Evolutionary conservation across 92 coral and sea anemone genomes (phyloP).

Genomic region (Porites lobata): DNA sequence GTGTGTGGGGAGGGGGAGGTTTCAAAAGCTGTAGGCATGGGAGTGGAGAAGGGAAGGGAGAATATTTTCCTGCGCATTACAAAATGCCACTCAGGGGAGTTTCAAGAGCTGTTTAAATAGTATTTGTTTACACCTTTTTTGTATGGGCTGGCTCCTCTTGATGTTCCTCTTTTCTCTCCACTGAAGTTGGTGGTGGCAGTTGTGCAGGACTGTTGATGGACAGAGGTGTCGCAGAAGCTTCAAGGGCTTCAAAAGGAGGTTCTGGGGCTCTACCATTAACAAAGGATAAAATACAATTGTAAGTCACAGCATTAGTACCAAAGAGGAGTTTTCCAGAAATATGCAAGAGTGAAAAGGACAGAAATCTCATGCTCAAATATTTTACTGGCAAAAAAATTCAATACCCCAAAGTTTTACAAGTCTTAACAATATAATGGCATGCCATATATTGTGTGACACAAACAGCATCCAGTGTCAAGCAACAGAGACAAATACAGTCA

Average conservation of each 20-base stretch:
- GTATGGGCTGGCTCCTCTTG: background rate
- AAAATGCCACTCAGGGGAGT: too few species aligned
- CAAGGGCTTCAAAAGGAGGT: conserved; percentile 80
- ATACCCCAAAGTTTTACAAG: too few species aligned
- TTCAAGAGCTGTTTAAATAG: background rate
- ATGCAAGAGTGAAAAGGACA: too few species aligned
- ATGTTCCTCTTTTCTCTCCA: conserved; percentile 38
- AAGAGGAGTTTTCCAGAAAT: too few species aligned
- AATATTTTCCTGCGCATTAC: background rate
- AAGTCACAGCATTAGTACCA: background rate
- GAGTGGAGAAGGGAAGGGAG: background rate
- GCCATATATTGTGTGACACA: too few species aligned
- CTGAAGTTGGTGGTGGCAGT: conserved; percentile 29
- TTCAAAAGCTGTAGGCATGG: background rate
- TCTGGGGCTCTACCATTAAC: conserved; percentile 75
- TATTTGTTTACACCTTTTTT: conserved; percentile 5
- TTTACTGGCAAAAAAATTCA: too few species aligned
- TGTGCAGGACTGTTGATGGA: conserved; percentile 79
- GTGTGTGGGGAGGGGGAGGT: background rate
- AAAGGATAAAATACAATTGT: background rate
- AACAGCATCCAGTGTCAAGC: too few species aligned
- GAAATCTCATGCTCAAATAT: too few species aligned
- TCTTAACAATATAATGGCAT: too few species aligned
- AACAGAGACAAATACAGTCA: too few species aligned
- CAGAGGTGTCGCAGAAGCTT: conserved; percentile 68